Evolutionary conservation across 2,113 vertebrate species (phyloP), one percentile per base, ranked within the genome.

Genomic region (Peromyscus polionotus): DNA sequence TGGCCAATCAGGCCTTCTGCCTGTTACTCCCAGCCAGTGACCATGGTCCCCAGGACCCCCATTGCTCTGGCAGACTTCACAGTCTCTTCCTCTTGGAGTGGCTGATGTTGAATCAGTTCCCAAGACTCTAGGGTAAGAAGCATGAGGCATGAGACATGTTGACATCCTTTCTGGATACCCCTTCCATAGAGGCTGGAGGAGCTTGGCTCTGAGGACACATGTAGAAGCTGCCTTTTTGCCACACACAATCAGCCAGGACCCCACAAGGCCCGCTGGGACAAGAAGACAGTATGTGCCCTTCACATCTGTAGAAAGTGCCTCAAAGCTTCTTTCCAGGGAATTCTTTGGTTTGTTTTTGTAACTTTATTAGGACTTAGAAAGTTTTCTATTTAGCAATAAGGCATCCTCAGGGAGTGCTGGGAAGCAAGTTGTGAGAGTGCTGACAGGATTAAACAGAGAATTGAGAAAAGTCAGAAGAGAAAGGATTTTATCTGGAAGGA

Each of bases 171-270:
- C 12, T 45, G 2, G 45, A 70, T n/a, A 16, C 3, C n/a, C 54
- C 17, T 1, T 0, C 16, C 0, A 1, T 1, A 10, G n/a, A n/a
- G 31, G 33, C 70, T 12, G 76, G 22, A 45, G 36, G 51, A 5
- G 61, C 0, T 1, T 14, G 33, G 45, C 59, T 84, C 20, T 2
- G 39, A 75, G 36, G 9, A 51, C 1, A 0, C 22, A 12, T 0
- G 0, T 12, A 42, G 70, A 72, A 51, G 57, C 73, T 2, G 0
- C 0, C 0, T 26, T 26, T 63, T 70, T 45, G 33, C 39, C 0
- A 1, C 24, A 94, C 42, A 90, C 73, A 39, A 0, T 0, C 10
- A 61, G 33, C 48, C 1, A 0, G 22, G 19, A 26, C 48, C 16
- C 77, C 36, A 45, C 3, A 42, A 36, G 33, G 42, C 45, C 91